Evolutionary conservation across 2,797 vertebrate genomes (phyloP).

Genomic region (Diplodus puntazzo): DNA sequence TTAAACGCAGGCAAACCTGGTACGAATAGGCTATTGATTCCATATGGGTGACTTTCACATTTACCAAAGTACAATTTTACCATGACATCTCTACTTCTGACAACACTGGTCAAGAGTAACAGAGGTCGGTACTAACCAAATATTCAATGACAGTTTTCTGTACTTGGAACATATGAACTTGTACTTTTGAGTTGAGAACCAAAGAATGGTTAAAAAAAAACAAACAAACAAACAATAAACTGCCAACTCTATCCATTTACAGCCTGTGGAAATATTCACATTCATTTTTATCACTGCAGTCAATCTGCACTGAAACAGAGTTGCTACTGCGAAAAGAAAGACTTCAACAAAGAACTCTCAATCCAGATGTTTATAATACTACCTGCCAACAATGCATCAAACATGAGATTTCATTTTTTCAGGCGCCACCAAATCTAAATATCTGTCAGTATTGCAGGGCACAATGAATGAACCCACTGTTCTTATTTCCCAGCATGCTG

Average conservation of each 20-base stretch:
- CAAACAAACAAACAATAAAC: no score
- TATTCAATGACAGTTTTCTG: no score
- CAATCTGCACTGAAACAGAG: background rate
- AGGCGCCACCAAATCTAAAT: slow-evolving; percentile 10
- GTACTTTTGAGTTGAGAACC: no score
- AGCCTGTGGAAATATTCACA: background rate
- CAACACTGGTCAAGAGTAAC: no score
- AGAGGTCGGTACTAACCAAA: no score
- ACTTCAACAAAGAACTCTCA: background rate
- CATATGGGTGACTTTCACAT: no score
- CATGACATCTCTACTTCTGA: no score
- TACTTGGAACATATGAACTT: no score
- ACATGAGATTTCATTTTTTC: background rate
- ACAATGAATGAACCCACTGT: background rate
- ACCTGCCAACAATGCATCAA: background rate
- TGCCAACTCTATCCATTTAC: background rate
- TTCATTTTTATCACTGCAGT: background rate
- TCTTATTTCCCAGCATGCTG: slow-evolving; percentile 1
- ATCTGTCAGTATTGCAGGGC: background rate
- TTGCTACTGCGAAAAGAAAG: background rate
- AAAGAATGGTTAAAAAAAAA: no score
- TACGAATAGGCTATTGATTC: no score
- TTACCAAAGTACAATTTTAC: no score
- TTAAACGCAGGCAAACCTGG: no score
- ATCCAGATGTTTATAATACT: background rate